Evolutionary conservation across 2,797 vertebrate genomes (phyloP), one percentile per base, ranked within the genome.

Genomic region (Ciconia nigra): DNA sequence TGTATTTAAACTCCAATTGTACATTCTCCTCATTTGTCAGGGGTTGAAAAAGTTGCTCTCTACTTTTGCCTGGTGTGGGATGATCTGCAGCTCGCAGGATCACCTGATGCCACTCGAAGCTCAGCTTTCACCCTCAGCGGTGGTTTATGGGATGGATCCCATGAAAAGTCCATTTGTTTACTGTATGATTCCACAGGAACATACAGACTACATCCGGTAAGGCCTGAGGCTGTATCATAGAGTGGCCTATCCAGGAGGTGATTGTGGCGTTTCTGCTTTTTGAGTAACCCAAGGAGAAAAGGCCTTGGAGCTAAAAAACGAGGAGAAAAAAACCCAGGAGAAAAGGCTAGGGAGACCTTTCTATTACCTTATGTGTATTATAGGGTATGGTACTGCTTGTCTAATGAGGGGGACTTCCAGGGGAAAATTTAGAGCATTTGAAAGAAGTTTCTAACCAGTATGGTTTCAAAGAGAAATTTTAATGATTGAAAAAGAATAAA

Each of bases 381-480:
- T 3, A 55, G 63, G 51, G 51, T 16, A 1, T 17, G 78, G 24
- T 46, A 7, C 33, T 54, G 25, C 13, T 14, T 11, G 18, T 25
- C 14, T 33, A 52, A 5, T 4, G 13, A 79, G 63, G 51, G 65
- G 52, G 33, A 67, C 52, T 95, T 77, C 52, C 58, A 80, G 63
- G 44, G 39, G 80, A 86, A 94, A 79, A 81, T 7, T 19, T 13
- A 57, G 49, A 71, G 35, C 65, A 26, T 95, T 90, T 73, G n/a
- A 39, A 87, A 87, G 62, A 87, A 5, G 22, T 78, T 73, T 71
- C 42, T 41, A 57, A 62, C 37, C 41, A 15, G 10, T 39, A 11
- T 31, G 15, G n/a, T 39, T 86, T 62, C 44, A 73, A 80, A 90
- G 54, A 80, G 52, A 62, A 62, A 80, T 21, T 93, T 91, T 89